Conservation (phyloP, 2,888 invertebrate genomes). For the Drosophila phalerata region DNA sequence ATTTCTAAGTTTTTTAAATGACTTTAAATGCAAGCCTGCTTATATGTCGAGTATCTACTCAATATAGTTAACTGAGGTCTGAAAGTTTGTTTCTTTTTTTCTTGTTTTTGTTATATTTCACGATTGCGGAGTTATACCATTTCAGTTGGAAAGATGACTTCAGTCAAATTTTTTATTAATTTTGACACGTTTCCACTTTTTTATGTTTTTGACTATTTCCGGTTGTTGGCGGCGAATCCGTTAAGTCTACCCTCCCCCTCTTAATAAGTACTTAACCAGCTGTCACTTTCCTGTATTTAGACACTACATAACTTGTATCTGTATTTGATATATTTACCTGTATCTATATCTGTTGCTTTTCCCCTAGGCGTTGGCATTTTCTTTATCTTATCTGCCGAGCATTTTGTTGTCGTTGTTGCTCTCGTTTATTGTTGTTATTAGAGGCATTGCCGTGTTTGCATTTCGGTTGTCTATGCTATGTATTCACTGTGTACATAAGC, state of each 20-base stretch:
- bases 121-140: too few species aligned
- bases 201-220: conserved; percentile 12
- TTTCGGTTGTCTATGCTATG: conserved; percentile 49
- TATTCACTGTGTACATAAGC: conserved; percentile 25
- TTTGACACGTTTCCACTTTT: conserved; percentile 1
- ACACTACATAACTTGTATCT: conserved; percentile 1
- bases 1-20: too few species aligned
- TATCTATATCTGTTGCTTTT: conserved; percentile 19
- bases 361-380: conserved; percentile 28
- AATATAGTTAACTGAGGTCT: too few species aligned
- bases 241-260: neutral
- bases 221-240: conserved; percentile 8
- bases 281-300: neutral
- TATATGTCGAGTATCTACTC: too few species aligned
- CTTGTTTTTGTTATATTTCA: too few species aligned
- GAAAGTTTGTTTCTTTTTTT: too few species aligned
- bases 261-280: neutral
- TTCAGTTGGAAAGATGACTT: too few species aligned
- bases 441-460: conserved; percentile 54
- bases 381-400: conserved; percentile 24
- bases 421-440: conserved; percentile 57
- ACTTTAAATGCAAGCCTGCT: too few species aligned
- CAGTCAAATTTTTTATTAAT: neutral
- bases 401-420: conserved; percentile 29
- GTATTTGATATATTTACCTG: conserved; percentile 1